Evolutionary conservation across 2,888 invertebrate genomes (phyloP), one percentile per base, ranked within the genome.

Genomic region (Dexiosoma caninum): DNA sequence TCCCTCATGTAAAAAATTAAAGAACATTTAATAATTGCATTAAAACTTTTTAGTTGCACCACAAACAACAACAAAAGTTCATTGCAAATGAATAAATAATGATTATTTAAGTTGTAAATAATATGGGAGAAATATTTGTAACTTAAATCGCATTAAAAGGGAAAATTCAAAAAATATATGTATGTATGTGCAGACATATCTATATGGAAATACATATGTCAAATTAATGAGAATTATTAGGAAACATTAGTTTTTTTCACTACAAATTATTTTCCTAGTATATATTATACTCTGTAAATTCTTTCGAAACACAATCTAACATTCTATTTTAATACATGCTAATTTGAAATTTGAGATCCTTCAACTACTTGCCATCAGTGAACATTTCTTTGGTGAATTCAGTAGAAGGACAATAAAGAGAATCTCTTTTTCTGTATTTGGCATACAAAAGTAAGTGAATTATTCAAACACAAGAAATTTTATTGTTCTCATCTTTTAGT

Each of bases 381-480:
- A 5, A n/a, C 8, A n/a, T n/a, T n/a, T n/a, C 35, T 14, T 42
- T 5, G 7, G 7, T 4, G 14, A 2, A 2, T 10, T 42, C 23
- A 42, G 30, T 8, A n/a, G 37, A 46, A 51, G n/a, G 12, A 1
- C 2, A 37, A 35, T 23, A 19, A 66, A 66, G 53, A 16, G n/a
- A 5, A 53, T 23, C 16, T 32, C 30, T 30, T 10, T n/a, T n/a
- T n/a, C 27, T 42, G 51, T 49, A 21, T 49, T 30, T 21, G 21
- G 7, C 19, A 30, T 3, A 67, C 37, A 55, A 23, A 35, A 55
- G 23, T n/a, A 53, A 55, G 46, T 62, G 76, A 42, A 62, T 69
- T 77, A 69, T 69, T 77, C 51, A 49, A 64, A 57, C 70, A 64
- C n/a, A n/a, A n/a, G n/a, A 60, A 70, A 64, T 59, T 59, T 49